These are phyloP conservation scores for Leucopsar rothschildi DNA, from an alignment of 2,113 vertebrate species.

Conservation along the genomic window DNA sequence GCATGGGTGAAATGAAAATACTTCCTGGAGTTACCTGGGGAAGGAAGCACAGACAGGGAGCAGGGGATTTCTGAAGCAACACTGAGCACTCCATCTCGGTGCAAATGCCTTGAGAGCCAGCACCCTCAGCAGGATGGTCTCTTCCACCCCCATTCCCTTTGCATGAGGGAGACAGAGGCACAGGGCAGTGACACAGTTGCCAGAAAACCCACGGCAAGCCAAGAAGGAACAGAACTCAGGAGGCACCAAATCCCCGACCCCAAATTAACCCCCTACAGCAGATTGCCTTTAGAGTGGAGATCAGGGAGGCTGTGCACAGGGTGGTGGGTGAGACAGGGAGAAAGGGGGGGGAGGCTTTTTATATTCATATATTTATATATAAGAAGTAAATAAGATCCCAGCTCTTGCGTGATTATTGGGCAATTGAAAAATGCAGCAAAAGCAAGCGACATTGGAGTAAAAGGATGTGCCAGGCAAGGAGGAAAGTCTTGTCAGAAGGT, in stretches of 20 bases:
- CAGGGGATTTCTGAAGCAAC: background rate
- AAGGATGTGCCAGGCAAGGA: slow-evolving; percentile 51
- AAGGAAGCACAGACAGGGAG: slow-evolving; percentile 10
- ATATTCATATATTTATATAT: slow-evolving; percentile 45
- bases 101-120: background rate
- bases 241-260: background rate
- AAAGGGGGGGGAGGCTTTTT: background rate
- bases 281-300: background rate
- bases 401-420: slow-evolving; percentile 55
- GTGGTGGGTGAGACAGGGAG: background rate
- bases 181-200: slow-evolving; percentile 3
- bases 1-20: background rate
- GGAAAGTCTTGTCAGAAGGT: background rate
- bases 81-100: background rate
- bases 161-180: background rate
- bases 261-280: background rate
- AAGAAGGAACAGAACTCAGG: background rate
- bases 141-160: background rate
- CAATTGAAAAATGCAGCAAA: slow-evolving; percentile 58
- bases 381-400: slow-evolving; percentile 65
- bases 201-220: background rate
- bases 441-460: slow-evolving; percentile 63
- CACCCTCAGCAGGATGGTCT: background rate
- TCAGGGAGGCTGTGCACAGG: background rate
- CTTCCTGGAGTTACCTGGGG: background rate